phyloP scores from a whole-genome alignment of 1,140 invertebrate genomes.

The Elysia chlorotica region DNA sequence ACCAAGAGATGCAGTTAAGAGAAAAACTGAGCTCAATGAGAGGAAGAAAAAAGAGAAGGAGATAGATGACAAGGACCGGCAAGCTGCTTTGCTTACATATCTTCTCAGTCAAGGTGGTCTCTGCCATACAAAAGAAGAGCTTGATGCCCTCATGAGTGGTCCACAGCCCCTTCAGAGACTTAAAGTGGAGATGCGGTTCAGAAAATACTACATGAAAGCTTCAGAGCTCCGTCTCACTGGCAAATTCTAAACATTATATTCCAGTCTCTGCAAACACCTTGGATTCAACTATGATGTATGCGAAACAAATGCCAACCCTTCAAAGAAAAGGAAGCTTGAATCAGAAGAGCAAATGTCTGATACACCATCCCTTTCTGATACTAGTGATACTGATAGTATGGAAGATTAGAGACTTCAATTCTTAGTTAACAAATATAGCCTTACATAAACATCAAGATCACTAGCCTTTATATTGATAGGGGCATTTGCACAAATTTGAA shows the following conservation, averaged over 20 bases:
- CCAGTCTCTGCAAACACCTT: not conserved
- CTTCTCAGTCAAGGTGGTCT: not conserved
- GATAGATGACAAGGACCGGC: not conserved
- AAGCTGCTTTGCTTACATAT: not conserved
- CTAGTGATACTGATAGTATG: too few species aligned
- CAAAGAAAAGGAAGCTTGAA: too few species aligned
- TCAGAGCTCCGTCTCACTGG: not conserved
- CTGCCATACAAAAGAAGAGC: not conserved
- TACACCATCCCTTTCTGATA: too few species aligned
- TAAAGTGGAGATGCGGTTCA: not conserved
- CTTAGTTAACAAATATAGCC: too few species aligned
- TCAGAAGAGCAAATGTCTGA: too few species aligned
- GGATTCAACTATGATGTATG: not conserved
- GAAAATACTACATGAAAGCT: not conserved
- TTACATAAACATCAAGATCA: too few species aligned
- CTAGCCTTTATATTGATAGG: too few species aligned
- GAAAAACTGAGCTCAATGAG: not conserved
- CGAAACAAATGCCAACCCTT: not conserved
- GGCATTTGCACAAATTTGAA: too few species aligned
- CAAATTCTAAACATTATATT: not conserved
- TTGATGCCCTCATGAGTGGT: not conserved
- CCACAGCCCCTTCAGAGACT: not conserved
- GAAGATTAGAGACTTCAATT: too few species aligned
- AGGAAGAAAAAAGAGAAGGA: not conserved
- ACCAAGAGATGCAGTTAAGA: not conserved